These are phyloP conservation scores for Ondatra zibethicus DNA, from an alignment of 2,113 vertebrate genomes.

Conservation along the genomic window DNA sequence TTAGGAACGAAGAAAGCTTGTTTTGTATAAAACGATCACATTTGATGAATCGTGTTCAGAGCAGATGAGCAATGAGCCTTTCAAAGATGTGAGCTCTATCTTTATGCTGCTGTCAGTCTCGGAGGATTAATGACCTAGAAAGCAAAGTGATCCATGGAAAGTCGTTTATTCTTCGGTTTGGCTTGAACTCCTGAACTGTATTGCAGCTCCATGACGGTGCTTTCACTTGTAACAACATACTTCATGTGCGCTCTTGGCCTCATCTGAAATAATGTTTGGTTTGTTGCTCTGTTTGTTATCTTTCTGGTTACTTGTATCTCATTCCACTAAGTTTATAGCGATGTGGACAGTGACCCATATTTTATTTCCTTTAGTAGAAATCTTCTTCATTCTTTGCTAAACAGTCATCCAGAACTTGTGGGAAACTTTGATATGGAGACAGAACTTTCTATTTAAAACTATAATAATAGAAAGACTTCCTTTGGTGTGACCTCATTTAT, in stretches of 20 bases:
- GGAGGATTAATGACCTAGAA: slow-evolving; percentile 75
- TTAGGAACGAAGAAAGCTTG: slow-evolving; percentile 75
- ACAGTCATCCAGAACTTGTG: slow-evolving; percentile 66
- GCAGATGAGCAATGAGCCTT: slow-evolving; percentile 69
- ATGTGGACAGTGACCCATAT: slow-evolving; percentile 72
- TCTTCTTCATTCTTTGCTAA: slow-evolving; percentile 65
- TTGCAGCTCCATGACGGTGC: slow-evolving; percentile 56
- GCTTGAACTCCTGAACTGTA: slow-evolving; percentile 73
- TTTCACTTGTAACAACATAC: slow-evolving; percentile 73
- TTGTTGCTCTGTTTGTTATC: slow-evolving; percentile 72
- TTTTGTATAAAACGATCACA: slow-evolving; percentile 75
- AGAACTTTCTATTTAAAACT: neutral
- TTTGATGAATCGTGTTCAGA: slow-evolving; percentile 77
- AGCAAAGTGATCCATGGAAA: slow-evolving; percentile 77
- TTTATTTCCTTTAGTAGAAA: slow-evolving; percentile 70
- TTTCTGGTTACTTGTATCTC: slow-evolving; percentile 60
- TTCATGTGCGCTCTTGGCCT: slow-evolving; percentile 72
- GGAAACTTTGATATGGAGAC: slow-evolving; percentile 60
- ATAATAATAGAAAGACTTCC: neutral
- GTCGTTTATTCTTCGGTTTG: slow-evolving; percentile 76
- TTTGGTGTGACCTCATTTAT: neutral
- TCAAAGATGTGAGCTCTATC: slow-evolving; percentile 75
- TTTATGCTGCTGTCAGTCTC: slow-evolving; percentile 81
- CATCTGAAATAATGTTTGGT: slow-evolving; percentile 51
- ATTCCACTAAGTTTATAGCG: slow-evolving; percentile 64